Evolutionary conservation across 1,140 invertebrate species (phyloP).

Genomic region (Oncopodura yosiiana): DNA sequence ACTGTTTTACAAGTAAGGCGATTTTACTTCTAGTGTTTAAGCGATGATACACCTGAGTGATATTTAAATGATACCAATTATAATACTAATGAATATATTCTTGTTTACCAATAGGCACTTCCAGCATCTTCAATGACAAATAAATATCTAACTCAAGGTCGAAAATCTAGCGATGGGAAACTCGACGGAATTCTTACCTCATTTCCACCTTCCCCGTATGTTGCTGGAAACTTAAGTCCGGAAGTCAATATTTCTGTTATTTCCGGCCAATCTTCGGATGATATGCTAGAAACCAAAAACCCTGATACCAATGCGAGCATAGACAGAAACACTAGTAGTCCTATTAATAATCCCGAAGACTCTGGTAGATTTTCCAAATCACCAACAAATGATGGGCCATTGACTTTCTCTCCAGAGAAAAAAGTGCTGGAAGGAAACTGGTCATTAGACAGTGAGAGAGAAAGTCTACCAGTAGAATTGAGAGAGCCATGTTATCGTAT

Average conservation of each 20-base stretch:
- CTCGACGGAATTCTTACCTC: neutral
- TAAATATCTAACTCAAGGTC: constrained; percentile 40
- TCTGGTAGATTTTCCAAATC: neutral
- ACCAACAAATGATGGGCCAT: neutral
- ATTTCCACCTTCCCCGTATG: neutral
- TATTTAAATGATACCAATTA: too few relatives aligned
- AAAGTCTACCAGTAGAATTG: neutral
- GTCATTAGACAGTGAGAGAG: neutral
- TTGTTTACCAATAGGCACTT: constrained; percentile 42
- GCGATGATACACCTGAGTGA: too few relatives aligned
- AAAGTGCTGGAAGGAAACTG: neutral
- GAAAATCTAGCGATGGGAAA: constrained; percentile 33
- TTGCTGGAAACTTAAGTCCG: neutral
- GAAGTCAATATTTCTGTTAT: neutral
- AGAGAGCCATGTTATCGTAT: constrained; percentile 3
- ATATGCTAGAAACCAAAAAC: neutral
- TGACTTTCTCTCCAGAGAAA: neutral
- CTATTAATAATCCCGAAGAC: neutral
- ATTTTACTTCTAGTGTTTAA: constrained; percentile 1
- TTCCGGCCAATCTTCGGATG: too few relatives aligned
- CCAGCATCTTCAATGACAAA: constrained; percentile 41
- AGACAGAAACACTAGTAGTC: neutral
- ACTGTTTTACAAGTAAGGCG: constrained; percentile 46
- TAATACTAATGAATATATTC: too few relatives aligned
- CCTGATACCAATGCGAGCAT: neutral